Percentiles rank a stretch among this genome's conserved stretches.
phyloP scores from a whole-genome alignment of 2,113 vertebrate species.

The Nycticorax nycticorax region DNA sequence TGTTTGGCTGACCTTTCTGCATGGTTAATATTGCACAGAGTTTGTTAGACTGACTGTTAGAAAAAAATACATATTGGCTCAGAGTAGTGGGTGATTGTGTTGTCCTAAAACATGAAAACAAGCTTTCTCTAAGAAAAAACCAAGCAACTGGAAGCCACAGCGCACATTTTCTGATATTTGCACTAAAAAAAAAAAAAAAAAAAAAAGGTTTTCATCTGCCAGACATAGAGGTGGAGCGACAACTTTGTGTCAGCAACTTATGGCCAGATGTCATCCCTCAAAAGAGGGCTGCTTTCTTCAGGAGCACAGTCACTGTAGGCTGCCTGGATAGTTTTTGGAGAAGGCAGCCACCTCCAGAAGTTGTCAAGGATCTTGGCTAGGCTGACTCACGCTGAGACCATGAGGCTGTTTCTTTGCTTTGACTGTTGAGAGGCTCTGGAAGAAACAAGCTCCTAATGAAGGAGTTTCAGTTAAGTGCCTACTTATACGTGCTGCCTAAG shows the following conservation, averaged over 20 bases:
- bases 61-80: neutral
- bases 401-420: neutral
- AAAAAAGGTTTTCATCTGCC: neutral
- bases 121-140: neutral
- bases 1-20: constrained; percentile 20
- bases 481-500: neutral
- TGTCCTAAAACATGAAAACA: neutral
- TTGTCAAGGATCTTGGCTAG: neutral
- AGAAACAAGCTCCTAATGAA: neutral
- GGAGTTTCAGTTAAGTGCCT: neutral
- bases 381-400: neutral
- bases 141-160: neutral
- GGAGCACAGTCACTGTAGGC: neutral
- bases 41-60: neutral
- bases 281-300: neutral
- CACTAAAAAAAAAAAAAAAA: neutral
- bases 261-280: neutral
- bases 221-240: neutral
- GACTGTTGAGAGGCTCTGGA: neutral
- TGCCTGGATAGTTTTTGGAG: neutral
- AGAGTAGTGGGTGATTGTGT: neutral
- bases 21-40: constrained; percentile 50
- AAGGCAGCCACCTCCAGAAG: neutral
- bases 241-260: neutral
- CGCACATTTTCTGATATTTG: neutral